phyloP scores from a whole-genome alignment of 2,888 invertebrate genomes.

The Nemotelus pantherinus region DNA sequence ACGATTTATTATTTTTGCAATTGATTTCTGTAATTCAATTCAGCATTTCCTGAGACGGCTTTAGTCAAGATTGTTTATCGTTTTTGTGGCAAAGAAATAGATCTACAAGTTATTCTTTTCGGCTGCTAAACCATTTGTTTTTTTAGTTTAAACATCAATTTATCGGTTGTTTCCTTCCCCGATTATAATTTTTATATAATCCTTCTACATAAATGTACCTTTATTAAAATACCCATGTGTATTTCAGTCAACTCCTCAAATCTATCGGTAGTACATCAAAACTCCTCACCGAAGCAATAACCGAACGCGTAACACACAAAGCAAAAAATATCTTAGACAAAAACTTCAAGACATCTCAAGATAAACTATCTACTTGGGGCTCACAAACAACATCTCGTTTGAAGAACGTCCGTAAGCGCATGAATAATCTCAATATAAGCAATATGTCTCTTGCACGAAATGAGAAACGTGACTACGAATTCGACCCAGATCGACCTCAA shows the following conservation, averaged over 20 bases:
- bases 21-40: too few relatives aligned
- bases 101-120: too few relatives aligned
- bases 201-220: neutral
- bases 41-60: too few relatives aligned
- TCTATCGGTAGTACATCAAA: constrained; percentile 63
- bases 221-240: neutral
- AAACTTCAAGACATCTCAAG: constrained; percentile 61
- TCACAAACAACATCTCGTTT: constrained; percentile 59
- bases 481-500: constrained; percentile 59
- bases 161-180: too few relatives aligned
- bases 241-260: constrained; percentile 61
- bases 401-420: constrained; percentile 58
- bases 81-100: too few relatives aligned
- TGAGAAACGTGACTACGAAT: constrained; percentile 48
- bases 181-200: neutral
- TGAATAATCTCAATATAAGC: constrained; percentile 51
- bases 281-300: constrained; percentile 61
- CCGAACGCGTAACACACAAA: constrained; percentile 61
- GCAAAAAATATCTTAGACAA: constrained; percentile 62
- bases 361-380: constrained; percentile 58
- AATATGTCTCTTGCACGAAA: constrained; percentile 55
- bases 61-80: too few relatives aligned
- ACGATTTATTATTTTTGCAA: too few relatives aligned
- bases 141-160: too few relatives aligned
- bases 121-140: too few relatives aligned